Conservation (phyloP, 2,888 invertebrate genomes). For the Epiblema foenella region DNA sequence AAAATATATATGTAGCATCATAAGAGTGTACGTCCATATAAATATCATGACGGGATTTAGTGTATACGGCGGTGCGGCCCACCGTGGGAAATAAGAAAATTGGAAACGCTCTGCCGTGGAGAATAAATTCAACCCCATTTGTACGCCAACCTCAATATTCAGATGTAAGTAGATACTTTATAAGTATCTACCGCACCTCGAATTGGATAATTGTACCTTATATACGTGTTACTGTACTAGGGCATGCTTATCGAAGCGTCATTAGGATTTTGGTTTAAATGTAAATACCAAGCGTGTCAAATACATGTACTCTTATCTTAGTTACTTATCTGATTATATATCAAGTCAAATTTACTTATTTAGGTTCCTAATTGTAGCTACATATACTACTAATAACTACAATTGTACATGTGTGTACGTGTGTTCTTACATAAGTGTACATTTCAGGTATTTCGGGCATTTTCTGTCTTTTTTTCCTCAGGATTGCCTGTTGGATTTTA, state of each 20-base stretch:
- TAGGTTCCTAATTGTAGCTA: background rate
- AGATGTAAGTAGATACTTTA: conserved; percentile 54
- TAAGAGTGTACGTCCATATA: conserved; percentile 74
- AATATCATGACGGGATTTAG: conserved; percentile 75
- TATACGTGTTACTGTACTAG: conserved; percentile 26
- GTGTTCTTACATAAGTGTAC: no score
- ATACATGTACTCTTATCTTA: background rate
- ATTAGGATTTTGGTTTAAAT: conserved; percentile 17
- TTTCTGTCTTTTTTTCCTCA: background rate
- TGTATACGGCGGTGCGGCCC: conserved; percentile 61
- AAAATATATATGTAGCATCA: conserved; percentile 26
- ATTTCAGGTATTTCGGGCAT: no score
- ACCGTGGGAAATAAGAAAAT: conserved; percentile 81
- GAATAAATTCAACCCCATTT: conserved; percentile 77
- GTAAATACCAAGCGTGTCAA: background rate
- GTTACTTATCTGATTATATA: background rate
- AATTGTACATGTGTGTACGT: no score
- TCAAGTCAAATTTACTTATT: background rate
- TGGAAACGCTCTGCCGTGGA: conserved; percentile 70
- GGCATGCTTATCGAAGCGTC: conserved; percentile 18
- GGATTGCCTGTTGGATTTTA: background rate
- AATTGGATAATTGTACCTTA: conserved; percentile 31
- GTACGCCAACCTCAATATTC: conserved; percentile 65
- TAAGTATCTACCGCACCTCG: conserved; percentile 29
- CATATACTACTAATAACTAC: no score